Evolutionary conservation across 2,797 vertebrate genomes (phyloP), one percentile per base, ranked within the genome.

Genomic region (Sylvilagus floridanus): DNA sequence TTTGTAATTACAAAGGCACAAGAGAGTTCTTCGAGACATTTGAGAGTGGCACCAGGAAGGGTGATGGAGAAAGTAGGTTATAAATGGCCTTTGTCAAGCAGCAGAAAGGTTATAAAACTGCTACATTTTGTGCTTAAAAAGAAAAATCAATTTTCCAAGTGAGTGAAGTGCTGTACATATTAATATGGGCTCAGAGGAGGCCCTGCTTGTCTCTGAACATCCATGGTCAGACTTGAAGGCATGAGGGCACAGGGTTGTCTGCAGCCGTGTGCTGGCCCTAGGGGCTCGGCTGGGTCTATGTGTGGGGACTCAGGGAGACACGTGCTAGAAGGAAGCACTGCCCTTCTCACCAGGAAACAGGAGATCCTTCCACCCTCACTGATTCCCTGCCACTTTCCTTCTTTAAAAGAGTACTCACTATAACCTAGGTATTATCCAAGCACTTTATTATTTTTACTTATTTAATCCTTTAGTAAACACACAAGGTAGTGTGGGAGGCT

Each of bases 1-100:
- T 95, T 97, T 7, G 9, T 98, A 98, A 98, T 98, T 98, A 98
- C 97, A 97, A 97, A 98, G 97, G 96, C 96, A 97, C 60, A 93
- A 96, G 60, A 93, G 95, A 97, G 95, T 98, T 98, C 97, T 93
- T 93, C 12, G 81, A 95, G 97, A 97, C 94, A 97, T 97, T 97
- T 95, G 97, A 87, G 96, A 93, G 94, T 86, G 91, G 95, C 79
- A 77, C 94, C 12, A 14, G 82, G 79, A 85, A 93, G 94, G 95
- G 96, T 95, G 92, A 95, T 9, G 11, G 89, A 90, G 97, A 97
- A 97, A 95, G 96, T 50, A 82, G 95, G 95, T 98, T 98, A 98
- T 97, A 98, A 98, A 98, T 94, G 97, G 96, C 96, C 96, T 97
- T 96, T 98, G 97, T 97, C 97, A 97, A 96, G 91, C 88, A 57